These are phyloP conservation scores for Brenthis ino DNA, from an alignment of 2,888 invertebrate species.

Conservation along the genomic window DNA sequence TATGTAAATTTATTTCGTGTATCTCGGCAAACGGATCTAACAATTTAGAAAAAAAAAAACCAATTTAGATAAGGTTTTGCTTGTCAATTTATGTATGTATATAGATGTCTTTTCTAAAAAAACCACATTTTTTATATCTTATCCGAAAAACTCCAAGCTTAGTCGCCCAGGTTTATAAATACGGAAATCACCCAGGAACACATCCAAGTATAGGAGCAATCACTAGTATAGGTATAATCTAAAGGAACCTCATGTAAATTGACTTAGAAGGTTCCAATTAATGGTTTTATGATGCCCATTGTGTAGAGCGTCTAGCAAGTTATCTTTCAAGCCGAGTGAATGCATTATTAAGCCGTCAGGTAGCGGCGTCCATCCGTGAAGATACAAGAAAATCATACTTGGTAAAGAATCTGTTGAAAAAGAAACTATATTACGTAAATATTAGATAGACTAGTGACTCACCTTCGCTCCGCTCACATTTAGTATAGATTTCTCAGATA, in stretches of 20 bases:
- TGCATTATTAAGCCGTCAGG: constrained; percentile 48
- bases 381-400: constrained; percentile 41
- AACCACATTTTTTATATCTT: no score
- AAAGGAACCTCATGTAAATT: not conserved
- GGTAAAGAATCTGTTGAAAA: not conserved
- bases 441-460: not conserved
- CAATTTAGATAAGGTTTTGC: no score
- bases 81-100: no score
- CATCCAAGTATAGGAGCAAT: not conserved
- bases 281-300: constrained; percentile 34
- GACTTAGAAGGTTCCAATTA: constrained; percentile 22
- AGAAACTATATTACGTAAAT: not conserved
- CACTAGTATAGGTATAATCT: not conserved
- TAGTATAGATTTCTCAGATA: no score
- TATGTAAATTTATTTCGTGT: no score
- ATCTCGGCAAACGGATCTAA: no score
- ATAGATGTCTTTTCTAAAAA: no score
- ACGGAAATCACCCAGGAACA: not conserved
- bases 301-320: constrained; percentile 36
- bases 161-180: no score
- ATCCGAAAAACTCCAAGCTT: no score
- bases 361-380: constrained; percentile 47
- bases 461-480: no score
- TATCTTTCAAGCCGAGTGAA: constrained; percentile 56
- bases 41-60: no score